phyloP scores from a whole-genome alignment of 2,888 invertebrate genomes.

The Tinea trinotella region DNA sequence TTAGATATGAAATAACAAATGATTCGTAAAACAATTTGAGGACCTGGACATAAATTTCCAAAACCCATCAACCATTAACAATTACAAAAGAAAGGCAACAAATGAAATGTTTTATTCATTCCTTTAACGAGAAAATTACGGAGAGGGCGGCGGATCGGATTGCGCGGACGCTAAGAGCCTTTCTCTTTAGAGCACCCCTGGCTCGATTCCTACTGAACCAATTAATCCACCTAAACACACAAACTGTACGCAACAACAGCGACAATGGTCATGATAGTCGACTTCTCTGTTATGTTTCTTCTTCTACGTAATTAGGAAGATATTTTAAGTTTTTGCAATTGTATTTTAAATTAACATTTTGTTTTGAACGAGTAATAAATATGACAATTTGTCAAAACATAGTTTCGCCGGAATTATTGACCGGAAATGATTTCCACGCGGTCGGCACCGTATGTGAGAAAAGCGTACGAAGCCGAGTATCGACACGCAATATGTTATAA shows the following conservation, averaged over 20 bases:
- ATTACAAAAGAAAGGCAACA: constrained; percentile 69
- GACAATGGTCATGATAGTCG: constrained; percentile 6
- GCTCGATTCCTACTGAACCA: constrained; percentile 17
- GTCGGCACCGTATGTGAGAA: constrained; percentile 15
- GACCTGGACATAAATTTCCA: constrained; percentile 59
- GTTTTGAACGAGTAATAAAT: not conserved
- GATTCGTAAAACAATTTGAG: constrained; percentile 39
- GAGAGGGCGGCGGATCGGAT: constrained; percentile 66
- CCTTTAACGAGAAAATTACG: constrained; percentile 71
- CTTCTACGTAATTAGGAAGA: not conserved
- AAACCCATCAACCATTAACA: constrained; percentile 69
- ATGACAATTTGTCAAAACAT: constrained; percentile 5
- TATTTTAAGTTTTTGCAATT: not conserved
- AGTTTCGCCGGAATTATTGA: constrained; percentile 7
- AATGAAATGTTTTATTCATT: constrained; percentile 72
- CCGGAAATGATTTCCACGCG: constrained; percentile 17
- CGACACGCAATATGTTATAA: constrained; percentile 26
- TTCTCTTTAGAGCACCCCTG: constrained; percentile 57
- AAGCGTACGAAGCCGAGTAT: constrained; percentile 12
- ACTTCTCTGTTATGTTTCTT: not conserved
- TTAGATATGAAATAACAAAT: constrained; percentile 42
- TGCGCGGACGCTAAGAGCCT: constrained; percentile 61
- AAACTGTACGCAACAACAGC: constrained; percentile 15
- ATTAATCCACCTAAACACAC: constrained; percentile 23
- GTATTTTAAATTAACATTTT: not conserved